Percentiles rank a stretch among this genome's conserved stretches.
Conservation (phyloP, 2,113 vertebrate genomes). For the Gnathonemus longibarbis region DNA sequence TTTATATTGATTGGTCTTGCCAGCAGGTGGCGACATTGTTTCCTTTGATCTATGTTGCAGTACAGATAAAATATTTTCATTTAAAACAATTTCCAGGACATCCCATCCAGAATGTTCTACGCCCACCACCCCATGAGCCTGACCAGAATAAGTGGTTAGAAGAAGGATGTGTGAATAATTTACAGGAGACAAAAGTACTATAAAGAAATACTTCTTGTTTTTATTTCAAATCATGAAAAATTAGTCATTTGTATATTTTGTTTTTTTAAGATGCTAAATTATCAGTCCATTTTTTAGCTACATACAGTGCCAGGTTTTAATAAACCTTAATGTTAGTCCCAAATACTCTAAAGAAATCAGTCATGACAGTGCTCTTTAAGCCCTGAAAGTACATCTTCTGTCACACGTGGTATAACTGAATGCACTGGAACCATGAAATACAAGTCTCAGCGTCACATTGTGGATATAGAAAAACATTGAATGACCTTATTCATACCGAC, state of each 20-base stretch:
- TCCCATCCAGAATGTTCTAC: background rate
- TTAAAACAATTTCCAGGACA: background rate
- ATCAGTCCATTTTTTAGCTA: slow-evolving; percentile 35
- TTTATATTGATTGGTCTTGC: background rate
- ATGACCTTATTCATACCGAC: slow-evolving; percentile 31
- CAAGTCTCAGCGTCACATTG: slow-evolving; percentile 32
- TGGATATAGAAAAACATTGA: slow-evolving; percentile 28
- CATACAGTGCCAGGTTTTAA: slow-evolving; percentile 44
- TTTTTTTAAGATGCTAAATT: slow-evolving; percentile 40
- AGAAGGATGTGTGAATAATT: background rate
- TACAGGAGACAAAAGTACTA: slow-evolving; percentile 14
- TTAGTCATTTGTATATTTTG: slow-evolving; percentile 24
- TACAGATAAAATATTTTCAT: background rate
- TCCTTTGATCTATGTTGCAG: background rate
- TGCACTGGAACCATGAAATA: slow-evolving; percentile 31
- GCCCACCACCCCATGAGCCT: background rate
- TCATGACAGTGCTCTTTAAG: slow-evolving; percentile 36
- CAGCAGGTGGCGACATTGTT: slow-evolving; percentile 28
- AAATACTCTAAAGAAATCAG: slow-evolving; percentile 33
- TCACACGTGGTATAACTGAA: slow-evolving; percentile 31
- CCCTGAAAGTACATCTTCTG: slow-evolving; percentile 28
- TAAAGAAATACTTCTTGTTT: slow-evolving; percentile 33
- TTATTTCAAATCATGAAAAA: slow-evolving; percentile 42
- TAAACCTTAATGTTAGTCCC: slow-evolving; percentile 39
- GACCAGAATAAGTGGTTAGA: background rate